phyloP scores from a whole-genome alignment of 2,888 invertebrate species.

The Allolobophora icterica region DNA sequence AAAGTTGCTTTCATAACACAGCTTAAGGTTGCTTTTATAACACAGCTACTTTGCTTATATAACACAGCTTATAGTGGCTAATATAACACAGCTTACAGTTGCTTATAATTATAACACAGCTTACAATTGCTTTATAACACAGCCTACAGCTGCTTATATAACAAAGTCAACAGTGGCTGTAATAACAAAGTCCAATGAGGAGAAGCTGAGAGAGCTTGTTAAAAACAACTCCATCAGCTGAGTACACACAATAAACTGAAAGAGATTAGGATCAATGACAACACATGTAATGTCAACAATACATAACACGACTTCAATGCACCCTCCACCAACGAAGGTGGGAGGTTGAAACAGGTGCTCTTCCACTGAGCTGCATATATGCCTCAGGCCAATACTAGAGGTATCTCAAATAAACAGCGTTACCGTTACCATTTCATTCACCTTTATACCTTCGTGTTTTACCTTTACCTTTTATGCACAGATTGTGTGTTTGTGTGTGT shows the following conservation, averaged over 20 bases:
- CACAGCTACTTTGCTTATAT: not conserved
- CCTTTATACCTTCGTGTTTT: not conserved
- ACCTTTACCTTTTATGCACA: not conserved
- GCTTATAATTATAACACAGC: not conserved
- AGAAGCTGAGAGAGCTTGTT: not conserved
- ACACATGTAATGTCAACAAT: not conserved
- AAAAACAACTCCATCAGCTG: not conserved
- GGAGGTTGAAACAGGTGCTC: not conserved
- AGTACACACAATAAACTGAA: not conserved
- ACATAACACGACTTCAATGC: not conserved
- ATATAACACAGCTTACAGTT: not conserved
- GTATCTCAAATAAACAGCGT: not conserved
- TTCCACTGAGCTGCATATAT: not conserved
- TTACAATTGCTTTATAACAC: not conserved
- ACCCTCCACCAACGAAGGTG: not conserved
- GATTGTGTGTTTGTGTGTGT: too few relatives aligned
- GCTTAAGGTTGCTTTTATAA: too few relatives aligned
- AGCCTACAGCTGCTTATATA: not conserved
- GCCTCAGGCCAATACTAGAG: not conserved
- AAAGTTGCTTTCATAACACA: too few relatives aligned
- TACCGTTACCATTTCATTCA: not conserved
- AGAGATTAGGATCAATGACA: conserved; percentile 17
- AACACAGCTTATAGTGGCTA: not conserved
- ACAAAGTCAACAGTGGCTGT: not conserved
- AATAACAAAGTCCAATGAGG: not conserved